These are phyloP conservation scores for Aphidius gifuensis DNA, from an alignment of 1,140 invertebrate genomes.

Conservation along the genomic window DNA sequence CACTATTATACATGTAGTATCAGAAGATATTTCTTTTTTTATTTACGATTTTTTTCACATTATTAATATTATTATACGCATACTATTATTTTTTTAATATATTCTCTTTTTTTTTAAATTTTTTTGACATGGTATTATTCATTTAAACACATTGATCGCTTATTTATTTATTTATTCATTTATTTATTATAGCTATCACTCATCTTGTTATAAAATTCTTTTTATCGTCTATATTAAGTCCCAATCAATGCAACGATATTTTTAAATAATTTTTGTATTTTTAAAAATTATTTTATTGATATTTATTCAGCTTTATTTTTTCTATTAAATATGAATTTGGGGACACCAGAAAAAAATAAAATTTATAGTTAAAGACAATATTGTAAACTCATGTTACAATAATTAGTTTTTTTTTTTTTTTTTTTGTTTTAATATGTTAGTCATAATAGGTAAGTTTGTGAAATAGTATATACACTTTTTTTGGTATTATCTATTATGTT, in stretches of 20 bases:
- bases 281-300: background rate
- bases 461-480: conserved; percentile 9
- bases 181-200: background rate
- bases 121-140: conserved; percentile 16
- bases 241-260: conserved; percentile 17
- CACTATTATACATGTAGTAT: background rate
- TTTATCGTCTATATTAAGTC: conserved; percentile 3
- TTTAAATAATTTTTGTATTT: conserved; percentile 9
- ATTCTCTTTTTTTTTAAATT: conserved; percentile 2
- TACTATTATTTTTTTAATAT: conserved; percentile 2
- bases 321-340: background rate
- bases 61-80: background rate
- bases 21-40: background rate
- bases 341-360: background rate
- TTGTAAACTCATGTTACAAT: conserved; percentile 2
- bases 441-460: conserved; percentile 1
- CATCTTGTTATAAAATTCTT: background rate
- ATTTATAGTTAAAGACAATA: too few species aligned
- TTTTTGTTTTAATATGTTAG: too few species aligned
- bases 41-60: background rate
- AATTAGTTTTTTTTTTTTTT: conserved; percentile 9
- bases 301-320: background rate
- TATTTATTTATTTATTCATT: background rate
- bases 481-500: background rate
- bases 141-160: conserved; percentile 14